Evolutionary conservation across 30 jellyfish, hydroid and myxozoan genomes (phyloP), one percentile per base, ranked within the genome.

Genomic region (Turritopsis rubra): DNA sequence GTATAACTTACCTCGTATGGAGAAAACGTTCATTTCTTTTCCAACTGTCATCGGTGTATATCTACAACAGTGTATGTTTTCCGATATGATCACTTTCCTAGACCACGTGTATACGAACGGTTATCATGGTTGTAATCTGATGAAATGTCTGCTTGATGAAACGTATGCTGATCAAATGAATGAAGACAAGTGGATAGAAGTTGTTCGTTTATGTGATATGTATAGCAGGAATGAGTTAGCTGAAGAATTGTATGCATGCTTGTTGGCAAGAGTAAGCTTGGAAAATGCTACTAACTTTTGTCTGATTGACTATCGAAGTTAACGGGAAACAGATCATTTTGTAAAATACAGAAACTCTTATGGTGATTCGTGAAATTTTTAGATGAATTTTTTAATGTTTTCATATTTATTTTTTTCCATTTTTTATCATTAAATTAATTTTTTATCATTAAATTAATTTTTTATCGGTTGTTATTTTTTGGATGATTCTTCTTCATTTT

Each of bases 271-370:
- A 71, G 87, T 78, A 21, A 89, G 95, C 41, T 29, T 90, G 1
- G 95, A 86, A 53, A 81, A 21, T 16, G 97, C 95, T 19, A 86
- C 90, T 54, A 80, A 74, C 68, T 31, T 28, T 28, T 81, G 83
- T 65, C 22, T 90, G 26, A 28, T 82, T 17, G 97, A 90, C 73
- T 90, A 90, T 41, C 60, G 60, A 41, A 41, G 60, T 41, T 41
- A 41, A 41, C n/a, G n/a, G n/a, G n/a, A n/a, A n/a, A n/a, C n/a
- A n/a, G n/a, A n/a, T n/a, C n/a, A n/a, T n/a, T n/a, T n/a, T n/a
- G n/a, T n/a, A n/a, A n/a, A n/a, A n/a, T n/a, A n/a, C n/a, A n/a
- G n/a, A n/a, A n/a, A n/a, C n/a, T n/a, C n/a, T n/a, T n/a, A n/a
- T n/a, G n/a, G n/a, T n/a, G n/a, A n/a, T n/a, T n/a, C n/a, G n/a